Base-by-base conservation (phyloP, 2,888 invertebrate species). In the Eulithis prunata region DNA sequence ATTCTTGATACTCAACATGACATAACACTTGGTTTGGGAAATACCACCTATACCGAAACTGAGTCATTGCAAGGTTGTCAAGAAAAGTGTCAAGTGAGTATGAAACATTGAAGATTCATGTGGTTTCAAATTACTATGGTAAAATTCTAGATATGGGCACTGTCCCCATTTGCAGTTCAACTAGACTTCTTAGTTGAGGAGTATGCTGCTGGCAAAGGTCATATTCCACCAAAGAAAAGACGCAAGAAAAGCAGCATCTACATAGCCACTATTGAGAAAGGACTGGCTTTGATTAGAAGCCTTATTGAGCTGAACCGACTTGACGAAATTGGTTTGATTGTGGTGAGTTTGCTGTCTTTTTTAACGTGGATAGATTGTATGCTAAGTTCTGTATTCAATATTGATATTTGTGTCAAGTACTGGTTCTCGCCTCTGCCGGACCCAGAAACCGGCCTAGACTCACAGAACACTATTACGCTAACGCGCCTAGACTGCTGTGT, bases 211-310 rank as follows among this genome's bases (percentile, higher is more conserved):
- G 97, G 97, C 54, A 98, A 97, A 86, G 99, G 99, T 0, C 96
- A 96, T 81, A 96, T 98, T 51, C 99, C 99, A 0, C 96, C 96
- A 0, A 95, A 95, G 78, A 95, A 97, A 66, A 91, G 96, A 11
- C 94, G 96, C 32, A 93, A 94, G 64, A 96, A 96, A 80, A 95
- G 95, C 74, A 96, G 96, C 45, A 94, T 99, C 53, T 99, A 96
- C 80, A 94, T 99, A 52, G 98, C 98, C 2, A 99, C 99, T 0
- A 98, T 99, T 70, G 99, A 99, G 89, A 99, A 99, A 87, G 98
- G 97, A 4, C 94, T 97, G 57, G 96, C 97, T 7, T 87, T 99
- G 4, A 88, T 99, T 14, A 96, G 98, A 81, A 97, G 97, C 84
- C 91, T 99, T 36, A 96, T 98, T 70, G 98, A 98, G 81, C 88